Percentiles rank a stretch among this genome's conserved stretches.
Conservation (phyloP, 2,888 invertebrate species). For the Xylophagus ater region DNA sequence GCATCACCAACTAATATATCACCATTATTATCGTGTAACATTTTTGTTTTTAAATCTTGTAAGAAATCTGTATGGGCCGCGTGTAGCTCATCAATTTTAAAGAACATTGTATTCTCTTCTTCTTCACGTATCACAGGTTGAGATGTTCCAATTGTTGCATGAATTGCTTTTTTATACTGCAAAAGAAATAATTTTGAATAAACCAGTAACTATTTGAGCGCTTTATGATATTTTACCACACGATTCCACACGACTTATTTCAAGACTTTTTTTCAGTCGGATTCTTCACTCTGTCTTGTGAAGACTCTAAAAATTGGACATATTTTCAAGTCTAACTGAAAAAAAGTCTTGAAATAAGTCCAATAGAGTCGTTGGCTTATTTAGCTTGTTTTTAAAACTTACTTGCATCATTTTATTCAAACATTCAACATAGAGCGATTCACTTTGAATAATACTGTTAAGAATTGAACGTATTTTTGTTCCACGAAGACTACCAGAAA, state of each 20-base stretch:
- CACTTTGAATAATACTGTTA: slow-evolving; percentile 82
- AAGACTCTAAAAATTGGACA: too few relatives aligned
- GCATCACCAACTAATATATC: slow-evolving; percentile 69
- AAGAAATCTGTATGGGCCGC: slow-evolving; percentile 73
- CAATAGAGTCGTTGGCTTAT: too few relatives aligned
- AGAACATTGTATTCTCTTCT: slow-evolving; percentile 84
- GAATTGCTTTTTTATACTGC: slow-evolving; percentile 85
- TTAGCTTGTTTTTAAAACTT: too few relatives aligned
- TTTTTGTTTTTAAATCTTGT: slow-evolving; percentile 56
- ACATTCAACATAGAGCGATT: slow-evolving; percentile 81
- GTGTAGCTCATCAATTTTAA: slow-evolving; percentile 81
- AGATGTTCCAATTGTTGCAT: slow-evolving; percentile 74
- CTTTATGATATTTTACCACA: too few relatives aligned
- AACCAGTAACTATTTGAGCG: too few relatives aligned
- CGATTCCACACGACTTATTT: too few relatives aligned
- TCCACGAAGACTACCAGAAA: slow-evolving; percentile 55
- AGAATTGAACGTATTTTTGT: slow-evolving; percentile 83
- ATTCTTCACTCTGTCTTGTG: too few relatives aligned
- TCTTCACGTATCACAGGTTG: slow-evolving; percentile 82
- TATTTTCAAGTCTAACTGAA: too few relatives aligned
- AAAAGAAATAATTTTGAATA: slow-evolving; percentile 31
- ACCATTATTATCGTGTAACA: slow-evolving; percentile 58
- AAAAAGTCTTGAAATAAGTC: too few relatives aligned
- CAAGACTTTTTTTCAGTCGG: too few relatives aligned
- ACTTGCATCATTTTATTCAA: slow-evolving; percentile 81